These are phyloP conservation scores for Lithobates pipiens DNA, from an alignment of 2,797 vertebrate genomes.

Conservation along the genomic window DNA sequence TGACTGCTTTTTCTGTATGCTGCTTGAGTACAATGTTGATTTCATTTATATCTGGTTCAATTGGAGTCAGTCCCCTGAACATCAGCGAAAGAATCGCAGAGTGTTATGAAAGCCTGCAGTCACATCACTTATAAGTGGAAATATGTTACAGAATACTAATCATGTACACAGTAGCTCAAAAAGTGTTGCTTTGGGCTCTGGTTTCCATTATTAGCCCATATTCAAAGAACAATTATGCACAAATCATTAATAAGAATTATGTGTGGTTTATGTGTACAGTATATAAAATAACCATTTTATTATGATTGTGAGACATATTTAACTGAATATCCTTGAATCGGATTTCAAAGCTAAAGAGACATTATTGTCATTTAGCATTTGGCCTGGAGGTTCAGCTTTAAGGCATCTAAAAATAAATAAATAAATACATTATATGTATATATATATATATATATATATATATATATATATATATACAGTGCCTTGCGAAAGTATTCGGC, in stretches of 20 bases:
- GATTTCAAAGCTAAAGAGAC: no score
- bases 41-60: conserved; percentile 65
- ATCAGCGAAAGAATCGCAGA: conserved; percentile 66
- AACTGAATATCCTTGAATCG: not conserved
- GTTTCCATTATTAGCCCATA: not conserved
- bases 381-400: no score
- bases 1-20: conserved; percentile 67
- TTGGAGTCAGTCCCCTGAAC: conserved; percentile 66
- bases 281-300: not conserved
- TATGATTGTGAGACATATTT: not conserved
- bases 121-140: conserved; percentile 69
- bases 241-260: not conserved
- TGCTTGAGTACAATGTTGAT: conserved; percentile 60
- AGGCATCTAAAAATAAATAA: no score
- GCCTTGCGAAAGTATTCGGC: no score
- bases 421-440: no score
- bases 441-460: no score
- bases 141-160: conserved; percentile 71
- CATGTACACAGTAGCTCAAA: conserved; percentile 12
- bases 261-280: not conserved
- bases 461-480: no score
- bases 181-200: not conserved
- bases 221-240: not conserved
- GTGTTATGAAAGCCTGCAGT: conserved; percentile 67
- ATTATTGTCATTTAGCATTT: no score